Conservation (phyloP, 92 coral and sea anemone genomes). For the Epizoanthus stellaris region DNA sequence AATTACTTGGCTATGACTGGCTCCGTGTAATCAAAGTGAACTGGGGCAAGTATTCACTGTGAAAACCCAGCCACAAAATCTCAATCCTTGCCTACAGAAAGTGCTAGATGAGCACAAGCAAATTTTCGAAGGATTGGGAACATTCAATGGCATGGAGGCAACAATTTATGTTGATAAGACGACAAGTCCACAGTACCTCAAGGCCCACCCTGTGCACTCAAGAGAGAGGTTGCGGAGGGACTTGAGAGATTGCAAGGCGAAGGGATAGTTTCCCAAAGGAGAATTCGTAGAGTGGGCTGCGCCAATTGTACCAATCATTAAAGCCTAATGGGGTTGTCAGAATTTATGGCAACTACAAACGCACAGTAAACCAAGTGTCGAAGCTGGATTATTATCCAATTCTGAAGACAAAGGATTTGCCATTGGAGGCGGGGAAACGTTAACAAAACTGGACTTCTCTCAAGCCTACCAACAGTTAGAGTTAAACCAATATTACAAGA, state of each 20-base stretch:
- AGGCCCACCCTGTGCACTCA: slow-evolving; percentile 50
- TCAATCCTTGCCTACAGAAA: not conserved
- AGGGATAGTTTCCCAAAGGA: slow-evolving; percentile 51
- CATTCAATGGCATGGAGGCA: slow-evolving; percentile 32
- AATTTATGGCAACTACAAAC: slow-evolving; percentile 42
- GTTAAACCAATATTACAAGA: slow-evolving; percentile 19
- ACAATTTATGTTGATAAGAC: slow-evolving; percentile 35
- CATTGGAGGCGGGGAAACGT: slow-evolving; percentile 35
- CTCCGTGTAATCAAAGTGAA: slow-evolving; percentile 35
- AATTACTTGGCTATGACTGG: slow-evolving; percentile 64
- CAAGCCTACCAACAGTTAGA: slow-evolving; percentile 37
- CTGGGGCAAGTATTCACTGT: slow-evolving; percentile 40
- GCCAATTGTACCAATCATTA: slow-evolving; percentile 54
- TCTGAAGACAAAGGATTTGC: slow-evolving; percentile 49
- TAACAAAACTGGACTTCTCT: slow-evolving; percentile 42
- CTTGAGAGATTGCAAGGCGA: slow-evolving; percentile 39
- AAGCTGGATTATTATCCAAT: slow-evolving; percentile 56
- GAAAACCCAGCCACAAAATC: not conserved
- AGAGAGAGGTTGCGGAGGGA: slow-evolving; percentile 41
- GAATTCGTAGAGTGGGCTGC: slow-evolving; percentile 63
- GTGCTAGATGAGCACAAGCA: slow-evolving; percentile 22
- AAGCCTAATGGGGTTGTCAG: slow-evolving; percentile 25
- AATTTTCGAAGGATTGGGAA: slow-evolving; percentile 51
- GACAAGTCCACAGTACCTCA: slow-evolving; percentile 50
- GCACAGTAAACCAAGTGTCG: slow-evolving; percentile 41